These are phyloP conservation scores for Magallana nippona DNA, from an alignment of 2,888 invertebrate genomes.

Conservation along the genomic window DNA sequence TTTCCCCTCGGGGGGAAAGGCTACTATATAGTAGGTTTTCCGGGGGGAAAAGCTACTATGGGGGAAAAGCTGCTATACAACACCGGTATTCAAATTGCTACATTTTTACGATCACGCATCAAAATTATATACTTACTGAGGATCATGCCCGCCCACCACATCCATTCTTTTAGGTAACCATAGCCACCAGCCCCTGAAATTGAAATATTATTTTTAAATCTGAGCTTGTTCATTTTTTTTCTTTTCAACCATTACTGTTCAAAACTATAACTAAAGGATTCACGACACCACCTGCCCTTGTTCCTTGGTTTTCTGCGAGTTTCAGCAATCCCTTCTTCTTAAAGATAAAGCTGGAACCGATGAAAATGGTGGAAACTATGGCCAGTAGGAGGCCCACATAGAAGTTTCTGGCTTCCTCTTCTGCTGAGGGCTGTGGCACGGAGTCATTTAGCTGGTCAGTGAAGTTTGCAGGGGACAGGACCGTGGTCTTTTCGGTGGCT, in stretches of 20 bases:
- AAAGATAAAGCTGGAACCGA: neutral
- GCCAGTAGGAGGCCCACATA: neutral
- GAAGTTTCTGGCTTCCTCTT: neutral
- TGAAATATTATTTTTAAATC: neutral
- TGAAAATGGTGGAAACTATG: neutral
- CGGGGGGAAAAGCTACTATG: no score
- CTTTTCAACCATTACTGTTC: no score
- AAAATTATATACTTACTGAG: conserved; percentile 86
- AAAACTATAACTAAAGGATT: neutral
- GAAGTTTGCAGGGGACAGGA: no score
- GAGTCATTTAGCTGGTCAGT: no score
- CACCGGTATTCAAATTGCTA: neutral
- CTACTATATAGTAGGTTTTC: no score
- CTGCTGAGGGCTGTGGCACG: no score
- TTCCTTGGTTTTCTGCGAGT: conserved; percentile 69
- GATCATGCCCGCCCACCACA: conserved; percentile 97
- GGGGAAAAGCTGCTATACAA: no score
- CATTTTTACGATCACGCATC: no score
- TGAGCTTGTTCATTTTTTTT: neutral
- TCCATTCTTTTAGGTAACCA: conserved; percentile 95
- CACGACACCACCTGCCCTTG: conserved; percentile 73
- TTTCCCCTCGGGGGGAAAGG: no score
- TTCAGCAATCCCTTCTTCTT: conserved; percentile 74
- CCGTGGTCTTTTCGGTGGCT: no score
- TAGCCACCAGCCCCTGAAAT: conserved; percentile 89